These are phyloP conservation scores for Nephila pilipes DNA, from an alignment of 1,140 invertebrate genomes.

Conservation along the genomic window DNA sequence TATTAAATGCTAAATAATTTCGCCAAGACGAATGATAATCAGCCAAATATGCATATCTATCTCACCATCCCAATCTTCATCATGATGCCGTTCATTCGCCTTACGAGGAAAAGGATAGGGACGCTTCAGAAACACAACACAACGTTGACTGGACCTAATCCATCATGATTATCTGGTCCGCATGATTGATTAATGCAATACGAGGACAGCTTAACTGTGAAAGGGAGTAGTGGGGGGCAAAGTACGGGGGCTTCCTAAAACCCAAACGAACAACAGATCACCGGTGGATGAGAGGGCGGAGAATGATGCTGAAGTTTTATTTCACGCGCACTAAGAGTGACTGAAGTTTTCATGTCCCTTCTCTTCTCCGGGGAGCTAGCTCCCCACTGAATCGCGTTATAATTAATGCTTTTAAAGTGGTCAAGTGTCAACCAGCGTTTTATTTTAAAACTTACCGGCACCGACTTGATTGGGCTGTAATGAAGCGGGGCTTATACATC, in stretches of 20 bases:
- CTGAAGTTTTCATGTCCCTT: neutral
- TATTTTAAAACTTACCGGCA: conserved; percentile 62
- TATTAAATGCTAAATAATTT: neutral
- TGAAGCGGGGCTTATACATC: conserved; percentile 31
- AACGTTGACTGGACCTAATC: conserved; percentile 65
- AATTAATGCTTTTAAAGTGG: conserved; percentile 74
- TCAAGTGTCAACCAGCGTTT: conserved; percentile 72
- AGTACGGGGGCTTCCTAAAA: neutral
- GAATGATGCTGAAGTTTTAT: conserved; percentile 54
- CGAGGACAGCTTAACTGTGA: conserved; percentile 66
- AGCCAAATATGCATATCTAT: conserved; percentile 32
- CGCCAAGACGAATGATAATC: conserved; percentile 48
- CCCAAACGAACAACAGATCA: conserved; percentile 39
- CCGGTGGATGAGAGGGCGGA: conserved; percentile 16
- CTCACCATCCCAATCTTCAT: conserved; percentile 48
- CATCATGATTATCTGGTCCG: conserved; percentile 76
- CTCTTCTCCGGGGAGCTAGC: conserved; percentile 12
- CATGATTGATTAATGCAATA: conserved; percentile 77
- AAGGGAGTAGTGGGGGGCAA: neutral
- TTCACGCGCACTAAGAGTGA: conserved; percentile 35
- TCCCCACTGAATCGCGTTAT: neutral
- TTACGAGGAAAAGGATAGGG: conserved; percentile 66
- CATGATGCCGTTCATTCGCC: conserved; percentile 41
- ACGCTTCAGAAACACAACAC: conserved; percentile 67
- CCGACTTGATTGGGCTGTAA: conserved; percentile 27